A percentile compares a stretch with the other conserved stretches of the same genome.
Evolutionary conservation across 2,113 vertebrate species (phyloP).

Genomic region (Zosterops japonicus): DNA sequence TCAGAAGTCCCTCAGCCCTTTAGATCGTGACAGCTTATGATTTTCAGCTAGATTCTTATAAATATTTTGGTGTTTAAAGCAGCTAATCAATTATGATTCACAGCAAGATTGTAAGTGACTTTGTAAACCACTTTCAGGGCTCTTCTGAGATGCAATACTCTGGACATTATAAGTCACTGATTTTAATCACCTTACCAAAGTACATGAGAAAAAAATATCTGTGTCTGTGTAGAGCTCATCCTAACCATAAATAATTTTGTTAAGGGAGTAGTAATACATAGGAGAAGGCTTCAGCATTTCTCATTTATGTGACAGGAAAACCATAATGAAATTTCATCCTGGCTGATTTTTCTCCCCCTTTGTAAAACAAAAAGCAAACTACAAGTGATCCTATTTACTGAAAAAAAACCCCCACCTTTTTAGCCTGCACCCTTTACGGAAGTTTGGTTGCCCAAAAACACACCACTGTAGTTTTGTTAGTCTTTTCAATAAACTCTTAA

Average conservation of each 20-base stretch:
- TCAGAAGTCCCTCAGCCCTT: not conserved
- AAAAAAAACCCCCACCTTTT: fast-evolving
- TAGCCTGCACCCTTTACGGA: not conserved
- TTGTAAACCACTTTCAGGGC: not conserved
- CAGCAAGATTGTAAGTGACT: not conserved
- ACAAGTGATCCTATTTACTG: not conserved
- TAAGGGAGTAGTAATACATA: not conserved
- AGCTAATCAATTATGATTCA: not conserved
- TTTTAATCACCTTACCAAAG: not conserved
- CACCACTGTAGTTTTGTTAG: not conserved
- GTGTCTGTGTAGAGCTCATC: not conserved
- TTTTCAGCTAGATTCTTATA: not conserved
- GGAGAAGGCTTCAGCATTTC: not conserved
- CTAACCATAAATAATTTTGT: not conserved
- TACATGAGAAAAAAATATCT: not conserved
- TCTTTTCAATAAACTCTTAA: not conserved
- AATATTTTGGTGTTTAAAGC: not conserved
- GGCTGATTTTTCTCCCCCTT: not conserved
- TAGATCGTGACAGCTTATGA: not conserved
- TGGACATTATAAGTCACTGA: not conserved
- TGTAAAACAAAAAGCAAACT: not conserved
- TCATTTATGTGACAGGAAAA: not conserved
- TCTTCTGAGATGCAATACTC: not conserved
- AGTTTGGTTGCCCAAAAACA: not conserved
- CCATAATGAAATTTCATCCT: not conserved